Evolutionary conservation across 2,888 invertebrate genomes (phyloP).

Genomic region (Leucophenga maculata): DNA sequence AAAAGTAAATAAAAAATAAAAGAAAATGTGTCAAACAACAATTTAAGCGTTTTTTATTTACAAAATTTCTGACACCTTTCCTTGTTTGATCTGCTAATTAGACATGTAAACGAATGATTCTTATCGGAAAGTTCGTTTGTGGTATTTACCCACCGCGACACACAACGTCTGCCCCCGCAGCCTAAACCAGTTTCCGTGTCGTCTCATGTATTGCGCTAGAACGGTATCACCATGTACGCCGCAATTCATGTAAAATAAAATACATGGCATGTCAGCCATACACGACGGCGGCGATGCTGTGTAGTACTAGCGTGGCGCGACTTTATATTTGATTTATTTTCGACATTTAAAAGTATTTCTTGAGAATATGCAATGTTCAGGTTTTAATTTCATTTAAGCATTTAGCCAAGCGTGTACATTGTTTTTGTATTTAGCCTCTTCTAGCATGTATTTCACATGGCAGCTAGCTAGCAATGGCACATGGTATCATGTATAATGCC

Average conservation of each 20-base stretch:
- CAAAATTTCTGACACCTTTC: too few relatives aligned
- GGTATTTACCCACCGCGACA: too few relatives aligned
- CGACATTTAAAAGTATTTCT: not conserved
- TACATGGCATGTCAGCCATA: not conserved
- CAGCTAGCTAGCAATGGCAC: not conserved
- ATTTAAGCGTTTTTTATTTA: too few relatives aligned
- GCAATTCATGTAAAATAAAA: not conserved
- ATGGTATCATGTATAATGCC: constrained; percentile 3
- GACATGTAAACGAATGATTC: too few relatives aligned
- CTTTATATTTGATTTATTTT: not conserved
- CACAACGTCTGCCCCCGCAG: too few relatives aligned
- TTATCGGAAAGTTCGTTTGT: too few relatives aligned
- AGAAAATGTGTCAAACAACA: too few relatives aligned
- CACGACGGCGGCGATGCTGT: not conserved
- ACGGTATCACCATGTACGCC: constrained; percentile 10
- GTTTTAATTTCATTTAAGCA: not conserved
- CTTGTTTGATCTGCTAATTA: too few relatives aligned
- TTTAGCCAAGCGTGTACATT: not conserved
- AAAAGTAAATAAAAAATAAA: too few relatives aligned
- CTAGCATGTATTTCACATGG: constrained; percentile 11
- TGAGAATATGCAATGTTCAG: not conserved
- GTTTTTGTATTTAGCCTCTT: not conserved
- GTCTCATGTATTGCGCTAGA: constrained; percentile 7
- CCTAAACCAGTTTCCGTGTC: not conserved
- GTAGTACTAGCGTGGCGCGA: not conserved